Conservation (phyloP, 1,140 invertebrate genomes). For the Pseudomyrmex gracilis region DNA sequence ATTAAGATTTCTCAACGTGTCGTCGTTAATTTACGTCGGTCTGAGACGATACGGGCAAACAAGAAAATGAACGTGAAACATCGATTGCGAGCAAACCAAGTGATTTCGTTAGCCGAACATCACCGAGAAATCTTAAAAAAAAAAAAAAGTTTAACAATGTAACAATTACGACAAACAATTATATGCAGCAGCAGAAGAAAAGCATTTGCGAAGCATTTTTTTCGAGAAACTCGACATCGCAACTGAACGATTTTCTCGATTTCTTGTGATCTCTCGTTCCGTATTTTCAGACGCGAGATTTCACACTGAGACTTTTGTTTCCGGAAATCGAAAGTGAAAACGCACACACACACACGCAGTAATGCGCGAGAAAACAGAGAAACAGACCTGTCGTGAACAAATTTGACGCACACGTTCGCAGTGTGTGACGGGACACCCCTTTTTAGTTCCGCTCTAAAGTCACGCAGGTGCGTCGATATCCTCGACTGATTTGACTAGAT, state of each 20-base stretch:
- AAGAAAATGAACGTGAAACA: conserved; percentile 18
- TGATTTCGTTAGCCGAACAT: background rate
- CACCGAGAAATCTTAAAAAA: background rate
- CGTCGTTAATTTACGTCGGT: conserved; percentile 27
- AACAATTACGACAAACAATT: no score
- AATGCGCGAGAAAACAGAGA: background rate
- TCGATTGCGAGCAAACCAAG: conserved; percentile 4
- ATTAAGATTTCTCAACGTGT: conserved; percentile 48
- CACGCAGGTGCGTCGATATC: conserved; percentile 42
- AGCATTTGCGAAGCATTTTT: no score
- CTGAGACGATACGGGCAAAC: background rate
- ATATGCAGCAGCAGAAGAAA: no score
- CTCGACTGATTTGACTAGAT: conserved; percentile 64
- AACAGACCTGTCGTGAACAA: conserved; percentile 10
- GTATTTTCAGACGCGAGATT: no score
- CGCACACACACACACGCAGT: no score
- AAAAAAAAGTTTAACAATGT: background rate
- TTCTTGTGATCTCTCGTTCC: no score
- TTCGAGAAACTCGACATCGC: no score
- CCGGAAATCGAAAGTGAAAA: no score
- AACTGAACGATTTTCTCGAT: no score
- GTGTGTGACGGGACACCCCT: background rate
- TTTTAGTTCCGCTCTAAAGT: background rate
- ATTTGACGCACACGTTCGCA: no score
- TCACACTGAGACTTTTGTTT: no score